Conservation (phyloP, 2,797 vertebrate species). For the Podarcis lilfordi region DNA sequence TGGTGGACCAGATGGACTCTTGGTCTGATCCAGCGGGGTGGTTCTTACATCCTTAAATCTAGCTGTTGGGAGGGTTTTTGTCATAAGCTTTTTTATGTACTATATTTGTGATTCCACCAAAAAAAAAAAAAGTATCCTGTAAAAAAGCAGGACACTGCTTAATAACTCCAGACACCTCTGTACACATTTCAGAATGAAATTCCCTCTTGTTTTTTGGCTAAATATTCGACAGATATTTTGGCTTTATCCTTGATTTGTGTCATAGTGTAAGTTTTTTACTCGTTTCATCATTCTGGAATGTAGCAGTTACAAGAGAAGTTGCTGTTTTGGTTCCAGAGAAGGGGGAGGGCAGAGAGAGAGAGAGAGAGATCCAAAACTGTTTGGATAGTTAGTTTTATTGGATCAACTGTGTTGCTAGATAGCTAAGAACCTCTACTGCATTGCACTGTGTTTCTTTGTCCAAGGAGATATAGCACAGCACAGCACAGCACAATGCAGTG, state of each 20-base stretch:
- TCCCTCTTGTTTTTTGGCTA: conserved; percentile 9
- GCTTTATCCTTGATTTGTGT: conserved; percentile 3
- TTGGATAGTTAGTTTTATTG: conserved; percentile 16
- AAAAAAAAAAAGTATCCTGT: background rate
- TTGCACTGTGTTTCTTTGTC: background rate
- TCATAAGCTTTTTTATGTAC: background rate
- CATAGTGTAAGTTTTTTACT: background rate
- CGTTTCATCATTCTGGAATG: conserved; percentile 25
- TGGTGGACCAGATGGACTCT: background rate
- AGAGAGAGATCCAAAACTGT: background rate
- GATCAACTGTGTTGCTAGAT: background rate
- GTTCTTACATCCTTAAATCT: background rate
- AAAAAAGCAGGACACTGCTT: background rate
- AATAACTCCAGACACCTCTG: conserved; percentile 18
- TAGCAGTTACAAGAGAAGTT: conserved; percentile 3
- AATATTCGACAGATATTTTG: conserved; percentile 29
- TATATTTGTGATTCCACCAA: background rate
- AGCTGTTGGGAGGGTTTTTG: background rate
- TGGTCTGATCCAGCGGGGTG: background rate
- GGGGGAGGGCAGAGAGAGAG: background rate
- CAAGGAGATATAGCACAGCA: background rate
- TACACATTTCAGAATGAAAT: conserved; percentile 26
- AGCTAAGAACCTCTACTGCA: background rate
- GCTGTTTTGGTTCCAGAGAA: conserved; percentile 2
- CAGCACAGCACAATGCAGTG: background rate